Evolutionary conservation across 30 jellyfish, hydroid and myxozoan genomes (phyloP).

Genomic region (Chrysaora quinquecirrha): DNA sequence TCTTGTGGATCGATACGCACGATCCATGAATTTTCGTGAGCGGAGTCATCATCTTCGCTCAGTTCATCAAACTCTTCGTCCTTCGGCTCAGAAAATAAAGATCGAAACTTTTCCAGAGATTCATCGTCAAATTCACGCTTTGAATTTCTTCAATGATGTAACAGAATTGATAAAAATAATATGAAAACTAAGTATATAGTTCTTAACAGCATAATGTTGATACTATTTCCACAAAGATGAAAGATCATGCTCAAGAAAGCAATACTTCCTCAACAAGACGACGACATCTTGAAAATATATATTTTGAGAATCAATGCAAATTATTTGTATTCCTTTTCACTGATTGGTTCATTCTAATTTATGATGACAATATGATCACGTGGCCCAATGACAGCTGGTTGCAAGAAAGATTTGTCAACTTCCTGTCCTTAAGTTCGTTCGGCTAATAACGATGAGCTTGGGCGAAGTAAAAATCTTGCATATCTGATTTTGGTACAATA

Average conservation of each 20-base stretch:
- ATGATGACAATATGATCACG: slow-evolving; percentile 9
- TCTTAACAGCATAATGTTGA: neutral
- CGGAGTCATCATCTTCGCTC: slow-evolving; percentile 51
- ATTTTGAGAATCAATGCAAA: neutral
- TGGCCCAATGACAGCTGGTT: neutral
- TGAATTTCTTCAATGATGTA: neutral
- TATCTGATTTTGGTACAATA: no score
- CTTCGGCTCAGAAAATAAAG: slow-evolving; percentile 69
- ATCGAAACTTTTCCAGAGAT: slow-evolving; percentile 65
- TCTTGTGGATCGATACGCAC: slow-evolving; percentile 87
- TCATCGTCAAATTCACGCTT: slow-evolving; percentile 55
- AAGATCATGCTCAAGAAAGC: neutral
- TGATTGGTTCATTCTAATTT: neutral
- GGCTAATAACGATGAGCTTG: no score
- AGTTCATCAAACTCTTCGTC: slow-evolving; percentile 93
- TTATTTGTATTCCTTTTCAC: neutral
- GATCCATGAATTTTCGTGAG: slow-evolving; percentile 86
- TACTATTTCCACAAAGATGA: neutral
- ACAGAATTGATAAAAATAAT: neutral
- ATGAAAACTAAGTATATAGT: neutral
- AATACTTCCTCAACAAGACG: neutral
- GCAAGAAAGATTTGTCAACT: no score
- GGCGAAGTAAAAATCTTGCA: no score
- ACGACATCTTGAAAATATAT: neutral
- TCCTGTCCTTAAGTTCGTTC: no score